phyloP scores from a whole-genome alignment of 2,888 invertebrate genomes.

The Drosophila stalkeri region DNA sequence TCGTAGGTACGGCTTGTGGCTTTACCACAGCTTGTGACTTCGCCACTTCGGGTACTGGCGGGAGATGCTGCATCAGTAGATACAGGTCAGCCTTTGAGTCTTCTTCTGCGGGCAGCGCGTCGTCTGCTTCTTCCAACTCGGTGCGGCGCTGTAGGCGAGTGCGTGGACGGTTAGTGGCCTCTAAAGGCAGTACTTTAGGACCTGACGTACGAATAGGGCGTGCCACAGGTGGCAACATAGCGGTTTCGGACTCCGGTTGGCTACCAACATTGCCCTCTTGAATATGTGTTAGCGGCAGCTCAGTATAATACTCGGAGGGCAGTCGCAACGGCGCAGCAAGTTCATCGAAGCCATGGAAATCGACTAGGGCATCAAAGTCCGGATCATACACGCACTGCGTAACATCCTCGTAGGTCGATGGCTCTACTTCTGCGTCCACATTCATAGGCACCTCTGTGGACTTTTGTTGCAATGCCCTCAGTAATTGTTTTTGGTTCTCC shows the following conservation, averaged over 20 bases:
- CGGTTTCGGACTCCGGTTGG: neutral
- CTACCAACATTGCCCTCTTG: neutral
- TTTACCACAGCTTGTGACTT: neutral
- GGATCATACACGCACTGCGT: slow-evolving; percentile 33
- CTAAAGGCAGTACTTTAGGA: neutral
- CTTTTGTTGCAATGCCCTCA: neutral
- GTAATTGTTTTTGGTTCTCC: neutral
- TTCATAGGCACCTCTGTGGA: neutral
- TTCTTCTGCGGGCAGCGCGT: slow-evolving; percentile 7
- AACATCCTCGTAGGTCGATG: slow-evolving; percentile 10
- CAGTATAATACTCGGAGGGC: slow-evolving; percentile 46
- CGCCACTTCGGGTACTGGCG: slow-evolving; percentile 30
- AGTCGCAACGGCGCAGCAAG: slow-evolving; percentile 29
- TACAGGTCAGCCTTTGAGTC: slow-evolving; percentile 53
- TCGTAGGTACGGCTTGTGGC: neutral
- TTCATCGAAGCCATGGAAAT: slow-evolving; percentile 64
- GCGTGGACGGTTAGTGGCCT: slow-evolving; percentile 32
- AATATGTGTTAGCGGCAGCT: slow-evolving; percentile 22
- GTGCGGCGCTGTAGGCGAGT: slow-evolving; percentile 50
- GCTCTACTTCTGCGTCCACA: neutral
- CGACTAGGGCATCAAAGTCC: slow-evolving; percentile 40
- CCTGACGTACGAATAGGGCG: neutral
- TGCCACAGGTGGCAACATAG: slow-evolving; percentile 17
- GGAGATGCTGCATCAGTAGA: slow-evolving; percentile 50
- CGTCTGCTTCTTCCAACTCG: slow-evolving; percentile 6